Evolutionary conservation across 23 tunicate genomes (phyloP), one percentile per base, ranked within the genome.

Genomic region (Ascidia mentula): DNA sequence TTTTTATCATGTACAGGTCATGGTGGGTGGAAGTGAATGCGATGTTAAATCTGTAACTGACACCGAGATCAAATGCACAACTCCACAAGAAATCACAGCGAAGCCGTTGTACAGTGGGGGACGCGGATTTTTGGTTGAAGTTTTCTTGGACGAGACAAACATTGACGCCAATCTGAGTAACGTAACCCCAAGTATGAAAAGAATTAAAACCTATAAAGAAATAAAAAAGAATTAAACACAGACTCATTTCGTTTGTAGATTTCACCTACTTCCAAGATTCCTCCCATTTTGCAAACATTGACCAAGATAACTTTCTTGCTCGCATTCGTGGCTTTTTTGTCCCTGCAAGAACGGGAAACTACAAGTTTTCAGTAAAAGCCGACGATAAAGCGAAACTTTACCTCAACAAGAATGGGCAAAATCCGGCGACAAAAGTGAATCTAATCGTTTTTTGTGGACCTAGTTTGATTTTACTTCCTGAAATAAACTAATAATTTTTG

Each of bases 31-130:
- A 9, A 33, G 31, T 9, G 40, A 79, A 6, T 93, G 98, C 60
- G 60, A 38, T 9, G 80, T 93, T 12, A 36, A 69, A 40, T 40
- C 36, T 36, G 84, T 81, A 31, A 80, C 84, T 8, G 84, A 84
- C 34, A 87, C 37, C 32, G 89, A 93, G 40, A 83, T 93, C 20
- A 76, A 20, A n/a, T 93, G 98, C 72, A 77, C 40, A 15, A 84
- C 93, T 30, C 59, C 84, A 39, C 30, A 84, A 37, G 39, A 75
- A 34, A 89, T 87, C 13, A 31, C 77, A 0, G 7, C 37, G 28
- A 38, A 83, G 32, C 40, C 76, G 35, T 20, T 40, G n/a, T 88
- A 88, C 79, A 88, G 86, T 37, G 98, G 98, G 3, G 87, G 98
- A 13, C 80, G 94, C 31, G 98, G 98, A 22, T 31, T 82, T 36